Evolutionary conservation across 2,113 vertebrate species (phyloP), one percentile per base, ranked within the genome.

Genomic region (Drymodes brunneopygia): DNA sequence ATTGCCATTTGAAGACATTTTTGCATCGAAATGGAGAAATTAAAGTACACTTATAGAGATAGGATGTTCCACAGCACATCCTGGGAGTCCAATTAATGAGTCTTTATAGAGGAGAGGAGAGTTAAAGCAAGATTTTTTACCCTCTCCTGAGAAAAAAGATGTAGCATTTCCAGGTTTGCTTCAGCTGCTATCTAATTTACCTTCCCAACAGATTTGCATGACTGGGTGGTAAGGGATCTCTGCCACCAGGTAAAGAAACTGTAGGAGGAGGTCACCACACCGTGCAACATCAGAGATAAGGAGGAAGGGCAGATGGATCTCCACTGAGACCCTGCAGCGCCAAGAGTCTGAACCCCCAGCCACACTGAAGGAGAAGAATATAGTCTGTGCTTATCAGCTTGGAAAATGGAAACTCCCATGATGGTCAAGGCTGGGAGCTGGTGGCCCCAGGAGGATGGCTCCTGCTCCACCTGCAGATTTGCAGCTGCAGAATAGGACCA

Each of bases 1-100:
- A 83, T 89, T 95, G 71, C 25, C 28, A 69, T 94, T 94, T 94
- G 84, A 54, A 71, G 92, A 83, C 35, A 25, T 38, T 92, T 97
- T 94, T 95, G 77, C 86, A 93, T 81, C 95, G 93, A 96, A 96
- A 95, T 86, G 66, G 67, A 92, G 61, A 81, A 92, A 93, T 89
- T 62, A 64, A 79, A 96, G 64, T 57, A 25, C 72, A 45, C 44
- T 92, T 50, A 51, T n/a, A 65, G 87, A 91, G 80, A 33, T 3
- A 91, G 45, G 54, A 53, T 78, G 86, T 69, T 94, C 67, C 35
- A 87, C 35, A 87, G 31, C 56, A 84, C 21, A 81, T 51, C 45
- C 9, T 79, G 35, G 82, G 89, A 58, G 86, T 36, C 42, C 60
- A 15, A 36, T 50, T 51, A 88, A 95, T 88, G 60, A 84, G 28